Evolutionary conservation across 2,113 vertebrate species (phyloP).

Genomic region (Centrocercus urophasianus): DNA sequence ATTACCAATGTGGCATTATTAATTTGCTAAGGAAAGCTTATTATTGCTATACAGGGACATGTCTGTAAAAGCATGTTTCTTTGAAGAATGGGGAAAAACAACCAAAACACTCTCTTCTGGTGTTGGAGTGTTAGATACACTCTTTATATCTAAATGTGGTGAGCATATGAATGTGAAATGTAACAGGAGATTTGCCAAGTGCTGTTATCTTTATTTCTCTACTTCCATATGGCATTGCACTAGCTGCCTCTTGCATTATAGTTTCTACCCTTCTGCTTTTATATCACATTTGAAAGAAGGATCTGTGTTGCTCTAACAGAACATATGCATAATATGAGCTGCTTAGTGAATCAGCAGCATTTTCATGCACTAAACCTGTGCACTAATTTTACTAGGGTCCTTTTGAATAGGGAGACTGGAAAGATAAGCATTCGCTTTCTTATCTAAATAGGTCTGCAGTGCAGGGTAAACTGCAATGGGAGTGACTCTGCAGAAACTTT

Average conservation of each 20-base stretch:
- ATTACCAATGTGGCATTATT: not conserved
- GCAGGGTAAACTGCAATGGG: not conserved
- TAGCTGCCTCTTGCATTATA: constrained; percentile 28
- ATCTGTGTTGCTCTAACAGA: constrained; percentile 32
- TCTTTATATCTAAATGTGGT: not conserved
- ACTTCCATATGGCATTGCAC: constrained; percentile 36
- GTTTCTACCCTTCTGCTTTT: constrained; percentile 30
- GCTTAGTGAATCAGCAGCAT: constrained; percentile 37
- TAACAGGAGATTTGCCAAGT: constrained; percentile 9
- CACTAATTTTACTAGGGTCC: not conserved
- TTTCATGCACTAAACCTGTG: not conserved
- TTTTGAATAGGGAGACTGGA: not conserved
- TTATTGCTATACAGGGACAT: not conserved
- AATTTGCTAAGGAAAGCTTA: not conserved
- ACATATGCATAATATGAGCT: constrained; percentile 24
- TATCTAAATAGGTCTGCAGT: not conserved
- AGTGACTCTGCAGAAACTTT: not conserved
- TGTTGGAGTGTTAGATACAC: not conserved
- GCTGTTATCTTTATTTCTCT: constrained; percentile 35
- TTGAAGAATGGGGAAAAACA: not conserved
- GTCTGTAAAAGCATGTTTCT: not conserved
- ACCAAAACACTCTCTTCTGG: not conserved
- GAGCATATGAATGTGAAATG: not conserved
- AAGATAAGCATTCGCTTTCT: not conserved
- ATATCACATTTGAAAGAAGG: constrained; percentile 34